Evolutionary conservation across 2,113 vertebrate genomes (phyloP), one percentile per base, ranked within the genome.

Genomic region (Tragulus kanchil): DNA sequence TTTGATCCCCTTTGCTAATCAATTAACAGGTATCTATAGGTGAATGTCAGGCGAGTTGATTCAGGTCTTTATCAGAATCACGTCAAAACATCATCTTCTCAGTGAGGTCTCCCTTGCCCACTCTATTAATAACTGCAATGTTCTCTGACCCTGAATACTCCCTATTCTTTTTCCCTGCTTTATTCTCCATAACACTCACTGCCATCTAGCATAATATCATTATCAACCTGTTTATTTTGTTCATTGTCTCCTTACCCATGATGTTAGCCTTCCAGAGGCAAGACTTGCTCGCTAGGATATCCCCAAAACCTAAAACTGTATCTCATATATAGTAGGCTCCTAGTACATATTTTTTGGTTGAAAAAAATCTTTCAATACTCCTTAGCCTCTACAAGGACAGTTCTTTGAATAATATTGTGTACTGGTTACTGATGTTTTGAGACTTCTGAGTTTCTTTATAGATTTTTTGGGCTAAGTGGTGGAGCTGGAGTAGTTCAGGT

Each of bases 401-500:
- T 25, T 93, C 85, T 65, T 73, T 86, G 56, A 90, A 71, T 10
- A 28, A 4, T 61, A 73, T n/a, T 64, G 12, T 73, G 14, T 31
- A 73, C 48, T 75, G 17, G 10, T 81, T 85, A 58, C 12, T 52
- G 16, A 85, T 54, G 17, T 85, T 96, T 93, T 67, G 58, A 64
- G 52, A 52, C 45, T 89, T 65, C 31, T 69, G 28, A 52, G 26
- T 42, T 89, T 82, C 26, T 48, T 54, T 45, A 31, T 59, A 78
- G 45, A 84, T 84, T 94, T 97, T 88, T 23, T 64, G 77, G n/a
- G 69, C 5, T 94, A 52, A 78, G 2, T 54, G 90, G 50, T 79
- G n/a, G 45, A 91, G 36, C 58, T 84, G 31, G 11, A 56, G 25
- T 64, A 89, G 85, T 8, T 58, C 31, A 67, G 15, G 61, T 59